Evolutionary conservation across 2,888 invertebrate genomes (phyloP).

Genomic region (Junonia oenone): DNA sequence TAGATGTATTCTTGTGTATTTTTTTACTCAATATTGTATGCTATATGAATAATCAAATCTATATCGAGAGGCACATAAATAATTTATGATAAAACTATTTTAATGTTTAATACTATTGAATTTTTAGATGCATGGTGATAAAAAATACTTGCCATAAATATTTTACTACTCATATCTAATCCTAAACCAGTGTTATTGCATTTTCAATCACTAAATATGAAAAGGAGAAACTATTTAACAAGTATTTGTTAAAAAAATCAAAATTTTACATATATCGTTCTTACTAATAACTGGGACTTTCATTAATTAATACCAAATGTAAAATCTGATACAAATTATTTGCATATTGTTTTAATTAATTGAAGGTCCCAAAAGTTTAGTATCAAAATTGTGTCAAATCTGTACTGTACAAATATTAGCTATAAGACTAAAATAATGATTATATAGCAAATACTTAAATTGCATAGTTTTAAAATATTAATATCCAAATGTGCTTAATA

Average conservation of each 20-base stretch:
- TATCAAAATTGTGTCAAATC: constrained; percentile 23
- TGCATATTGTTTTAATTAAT: not conserved
- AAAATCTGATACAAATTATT: not conserved
- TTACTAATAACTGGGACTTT: not conserved
- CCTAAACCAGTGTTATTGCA: constrained; percentile 24
- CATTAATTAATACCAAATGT: not conserved
- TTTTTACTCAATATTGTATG: constrained; percentile 23
- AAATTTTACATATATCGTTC: not conserved
- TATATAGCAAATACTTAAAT: constrained; percentile 25
- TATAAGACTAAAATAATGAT: constrained; percentile 28
- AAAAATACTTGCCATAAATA: constrained; percentile 25
- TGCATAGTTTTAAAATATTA: constrained; percentile 16
- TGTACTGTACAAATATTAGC: constrained; percentile 36
- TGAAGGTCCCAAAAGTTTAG: not conserved
- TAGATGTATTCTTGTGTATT: constrained; percentile 25
- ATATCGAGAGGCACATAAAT: constrained; percentile 9
- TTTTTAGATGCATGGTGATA: constrained; percentile 20
- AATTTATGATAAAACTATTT: not conserved
- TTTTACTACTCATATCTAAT: constrained; percentile 11
- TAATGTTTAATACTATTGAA: constrained; percentile 2
- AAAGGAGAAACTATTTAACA: not conserved
- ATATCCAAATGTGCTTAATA: constrained; percentile 28
- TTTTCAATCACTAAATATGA: constrained; percentile 15
- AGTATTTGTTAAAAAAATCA: constrained; percentile 1
- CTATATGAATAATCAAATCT: constrained; percentile 13